These are phyloP conservation scores for Spermophilus dauricus DNA, from an alignment of 2,113 vertebrate genomes.

Conservation along the genomic window DNA sequence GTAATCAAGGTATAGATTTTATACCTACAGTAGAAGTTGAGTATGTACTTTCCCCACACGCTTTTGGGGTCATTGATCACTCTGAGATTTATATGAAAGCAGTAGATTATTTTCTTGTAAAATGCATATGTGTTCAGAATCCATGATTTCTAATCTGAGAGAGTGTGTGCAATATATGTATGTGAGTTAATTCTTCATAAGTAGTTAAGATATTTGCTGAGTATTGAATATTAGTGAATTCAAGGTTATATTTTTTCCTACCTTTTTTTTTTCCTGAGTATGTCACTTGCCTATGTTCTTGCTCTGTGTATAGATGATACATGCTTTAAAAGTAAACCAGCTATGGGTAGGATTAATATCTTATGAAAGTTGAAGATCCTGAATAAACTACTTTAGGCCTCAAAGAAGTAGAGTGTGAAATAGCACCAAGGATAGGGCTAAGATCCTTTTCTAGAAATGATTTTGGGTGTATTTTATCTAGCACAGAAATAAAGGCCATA, in stretches of 20 bases:
- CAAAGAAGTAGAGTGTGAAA: not conserved
- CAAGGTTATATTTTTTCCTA: not conserved
- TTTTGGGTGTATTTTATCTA: not conserved
- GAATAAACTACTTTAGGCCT: not conserved
- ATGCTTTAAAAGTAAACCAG: constrained; percentile 54
- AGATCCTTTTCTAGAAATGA: not conserved
- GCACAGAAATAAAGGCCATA: not conserved
- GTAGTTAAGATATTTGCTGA: constrained; percentile 27
- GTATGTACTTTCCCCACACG: not conserved
- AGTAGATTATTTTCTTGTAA: not conserved
- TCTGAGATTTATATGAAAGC: constrained; percentile 28
- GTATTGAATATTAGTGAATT: not conserved
- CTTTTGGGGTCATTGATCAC: not conserved
- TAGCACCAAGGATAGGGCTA: not conserved
- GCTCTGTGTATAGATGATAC: not conserved
- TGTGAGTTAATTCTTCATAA: constrained; percentile 10
- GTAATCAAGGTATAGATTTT: constrained; percentile 57
- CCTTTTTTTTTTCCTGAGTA: not conserved
- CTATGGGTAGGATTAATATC: not conserved
- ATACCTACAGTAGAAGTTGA: not conserved
- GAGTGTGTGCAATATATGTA: not conserved
- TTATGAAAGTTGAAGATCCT: constrained; percentile 28
- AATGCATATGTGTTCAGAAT: constrained; percentile 1
- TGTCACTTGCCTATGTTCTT: not conserved
- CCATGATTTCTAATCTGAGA: constrained; percentile 12